phyloP scores from a whole-genome alignment of 2,888 invertebrate genomes.

The Drosophila subsilvestris region DNA sequence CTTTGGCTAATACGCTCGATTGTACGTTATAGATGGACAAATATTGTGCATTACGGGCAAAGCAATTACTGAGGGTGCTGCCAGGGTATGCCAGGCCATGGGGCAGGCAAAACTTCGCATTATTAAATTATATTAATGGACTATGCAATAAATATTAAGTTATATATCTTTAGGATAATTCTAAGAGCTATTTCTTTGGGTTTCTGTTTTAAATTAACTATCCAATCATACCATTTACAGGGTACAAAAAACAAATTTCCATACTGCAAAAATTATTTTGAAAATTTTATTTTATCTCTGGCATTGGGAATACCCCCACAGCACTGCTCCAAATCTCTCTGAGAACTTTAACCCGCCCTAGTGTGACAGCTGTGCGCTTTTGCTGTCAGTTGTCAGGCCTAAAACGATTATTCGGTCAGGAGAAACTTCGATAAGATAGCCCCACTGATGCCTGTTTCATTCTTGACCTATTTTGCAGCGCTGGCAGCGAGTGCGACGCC shows the following conservation, averaged over 20 bases:
- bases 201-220: too few relatives aligned
- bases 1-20: constrained; percentile 24
- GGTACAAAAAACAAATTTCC: neutral
- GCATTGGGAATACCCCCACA: neutral
- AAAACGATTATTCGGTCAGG: constrained; percentile 1
- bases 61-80: neutral
- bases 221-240: too few relatives aligned
- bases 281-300: neutral
- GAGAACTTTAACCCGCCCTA: neutral
- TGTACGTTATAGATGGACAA: constrained; percentile 7
- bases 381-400: constrained; percentile 15
- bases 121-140: too few relatives aligned
- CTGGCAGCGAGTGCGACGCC: constrained; percentile 65
- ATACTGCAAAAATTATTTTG: neutral
- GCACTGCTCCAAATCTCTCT: neutral
- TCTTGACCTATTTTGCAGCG: constrained; percentile 74
- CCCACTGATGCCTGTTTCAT: constrained; percentile 49
- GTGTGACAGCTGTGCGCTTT: constrained; percentile 13
- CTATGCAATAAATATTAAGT: too few relatives aligned
- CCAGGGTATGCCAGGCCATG: neutral
- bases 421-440: constrained; percentile 9
- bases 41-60: neutral
- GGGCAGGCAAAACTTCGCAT: neutral
- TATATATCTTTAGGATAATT: neutral
- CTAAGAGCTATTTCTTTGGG: too few relatives aligned